Evolutionary conservation across 2,113 vertebrate species (phyloP).

Genomic region (Deroptyus accipitrinus): DNA sequence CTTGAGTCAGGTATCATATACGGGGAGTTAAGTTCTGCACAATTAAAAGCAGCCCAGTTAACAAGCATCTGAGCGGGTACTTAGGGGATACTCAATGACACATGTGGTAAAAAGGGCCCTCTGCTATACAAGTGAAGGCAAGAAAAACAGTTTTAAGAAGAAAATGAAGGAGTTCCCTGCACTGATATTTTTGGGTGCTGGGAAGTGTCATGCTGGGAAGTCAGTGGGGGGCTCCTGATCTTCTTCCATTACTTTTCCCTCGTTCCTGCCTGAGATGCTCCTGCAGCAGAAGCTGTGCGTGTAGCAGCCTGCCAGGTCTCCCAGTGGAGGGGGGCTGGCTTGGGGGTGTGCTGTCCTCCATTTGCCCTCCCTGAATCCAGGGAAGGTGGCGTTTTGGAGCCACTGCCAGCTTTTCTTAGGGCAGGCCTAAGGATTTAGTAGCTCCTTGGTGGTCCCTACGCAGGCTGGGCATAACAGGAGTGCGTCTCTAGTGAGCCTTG

Average conservation of each 20-base stretch:
- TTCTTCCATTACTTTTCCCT: not conserved
- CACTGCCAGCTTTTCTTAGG: not conserved
- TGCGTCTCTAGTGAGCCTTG: not conserved
- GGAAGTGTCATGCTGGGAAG: not conserved
- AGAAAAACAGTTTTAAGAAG: not conserved
- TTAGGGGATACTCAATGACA: not conserved
- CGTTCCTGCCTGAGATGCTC: fast-evolving
- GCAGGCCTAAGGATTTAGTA: not conserved
- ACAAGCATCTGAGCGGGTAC: not conserved
- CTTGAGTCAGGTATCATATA: not conserved
- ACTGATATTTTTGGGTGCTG: not conserved
- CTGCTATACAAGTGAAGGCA: not conserved
- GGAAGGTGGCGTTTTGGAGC: not conserved
- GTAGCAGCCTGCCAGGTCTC: not conserved
- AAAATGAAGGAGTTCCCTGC: not conserved
- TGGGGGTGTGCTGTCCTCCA: not conserved
- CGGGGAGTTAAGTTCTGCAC: not conserved
- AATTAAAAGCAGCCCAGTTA: not conserved
- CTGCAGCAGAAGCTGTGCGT: not conserved
- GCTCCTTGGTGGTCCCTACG: not conserved
- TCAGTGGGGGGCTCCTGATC: not conserved
- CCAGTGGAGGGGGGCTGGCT: not conserved
- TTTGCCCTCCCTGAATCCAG: not conserved
- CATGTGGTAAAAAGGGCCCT: not conserved
- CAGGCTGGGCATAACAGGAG: not conserved